A percentile compares a stretch with the other conserved stretches of the same genome.
These are phyloP conservation scores for Pasiphila rectangulata DNA, from an alignment of 2,888 invertebrate genomes.

Conservation along the genomic window DNA sequence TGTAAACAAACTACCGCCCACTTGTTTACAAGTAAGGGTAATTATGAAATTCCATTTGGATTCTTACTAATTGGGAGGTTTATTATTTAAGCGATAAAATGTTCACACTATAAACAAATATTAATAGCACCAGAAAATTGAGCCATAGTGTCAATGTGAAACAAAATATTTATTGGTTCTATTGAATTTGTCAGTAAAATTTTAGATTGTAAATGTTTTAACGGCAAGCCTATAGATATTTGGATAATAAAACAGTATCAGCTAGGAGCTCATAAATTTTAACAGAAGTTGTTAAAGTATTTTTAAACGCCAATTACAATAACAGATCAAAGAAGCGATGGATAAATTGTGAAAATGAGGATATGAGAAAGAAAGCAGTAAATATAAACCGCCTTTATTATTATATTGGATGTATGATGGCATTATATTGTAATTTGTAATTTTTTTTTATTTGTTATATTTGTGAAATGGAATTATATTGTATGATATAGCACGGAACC, in stretches of 20 bases:
- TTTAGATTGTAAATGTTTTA: conserved; percentile 4
- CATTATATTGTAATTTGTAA: too few species aligned
- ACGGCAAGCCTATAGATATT: not conserved
- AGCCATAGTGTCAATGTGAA: conserved; percentile 31
- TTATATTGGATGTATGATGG: too few species aligned
- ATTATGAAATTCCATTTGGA: conserved; percentile 43
- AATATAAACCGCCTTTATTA: too few species aligned
- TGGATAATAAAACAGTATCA: not conserved
- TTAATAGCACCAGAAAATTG: conserved; percentile 37
- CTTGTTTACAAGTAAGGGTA: conserved; percentile 40
- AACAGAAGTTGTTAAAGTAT: too few species aligned
- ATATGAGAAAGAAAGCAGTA: too few species aligned
- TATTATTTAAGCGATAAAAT: conserved; percentile 37
- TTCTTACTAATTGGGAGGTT: conserved; percentile 44
- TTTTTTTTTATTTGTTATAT: too few species aligned
- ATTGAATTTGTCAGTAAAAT: conserved; percentile 8
- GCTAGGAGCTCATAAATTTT: too few species aligned
- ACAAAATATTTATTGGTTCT: conserved; percentile 25
- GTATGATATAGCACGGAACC: too few species aligned
- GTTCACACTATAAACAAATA: conserved; percentile 40
- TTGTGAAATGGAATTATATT: too few species aligned
- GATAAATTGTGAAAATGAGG: too few species aligned
- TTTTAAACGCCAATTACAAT: too few species aligned
- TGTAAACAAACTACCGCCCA: conserved; percentile 47
- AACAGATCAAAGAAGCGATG: too few species aligned